Base-by-base conservation (phyloP, 2,888 invertebrate genomes). In the Drosophila nr. medialis region DNA sequence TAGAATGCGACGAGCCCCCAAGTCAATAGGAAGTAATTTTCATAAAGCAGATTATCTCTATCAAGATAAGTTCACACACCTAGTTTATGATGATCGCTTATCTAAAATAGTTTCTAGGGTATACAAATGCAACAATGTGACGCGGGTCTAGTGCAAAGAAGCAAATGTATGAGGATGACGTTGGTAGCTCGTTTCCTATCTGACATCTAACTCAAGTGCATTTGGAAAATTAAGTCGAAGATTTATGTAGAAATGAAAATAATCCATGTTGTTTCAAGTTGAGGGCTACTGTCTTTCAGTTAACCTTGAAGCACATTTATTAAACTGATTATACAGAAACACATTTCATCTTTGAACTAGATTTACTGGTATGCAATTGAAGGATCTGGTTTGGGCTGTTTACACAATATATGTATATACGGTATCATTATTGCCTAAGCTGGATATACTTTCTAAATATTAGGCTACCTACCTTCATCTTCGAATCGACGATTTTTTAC, bases 401-500 rank as follows among this genome's bases (percentile, higher is more conserved):
- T 45, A 4, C 45, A 4, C 45, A 24, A 21, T 21, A 11, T 42
- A 13, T 29, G 29, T 29, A 29, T 11, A 42, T 21, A 11, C 11
- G 11, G 11, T n/a, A 10, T 40, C 2, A 6, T 42, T 42, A 10
- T 40, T n/a, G 40, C n/a, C 40, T 1, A 21, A 42, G 1, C 2
- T 11, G 21, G 2, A 11, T 42, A 21, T 45, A 6, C 0, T n/a
- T 1, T 27, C 11, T 21, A 15, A 36, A 13, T 18, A n/a, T 34
- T 10, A 15, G 18, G 2, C 0, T 38, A 54, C 38, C 10, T 54
- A 80, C 77, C 73, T 60, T 77, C 77, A 49, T 60, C 62, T 11
- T 78, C 73, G 15, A 58, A 78, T 8, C 81, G 67, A 10, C 81
- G 77, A 81, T 78, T 78, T 8, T 77, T 68, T 4, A 30, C 4